phyloP scores from a whole-genome alignment of 2,797 vertebrate genomes.

The Karalla daura region DNA sequence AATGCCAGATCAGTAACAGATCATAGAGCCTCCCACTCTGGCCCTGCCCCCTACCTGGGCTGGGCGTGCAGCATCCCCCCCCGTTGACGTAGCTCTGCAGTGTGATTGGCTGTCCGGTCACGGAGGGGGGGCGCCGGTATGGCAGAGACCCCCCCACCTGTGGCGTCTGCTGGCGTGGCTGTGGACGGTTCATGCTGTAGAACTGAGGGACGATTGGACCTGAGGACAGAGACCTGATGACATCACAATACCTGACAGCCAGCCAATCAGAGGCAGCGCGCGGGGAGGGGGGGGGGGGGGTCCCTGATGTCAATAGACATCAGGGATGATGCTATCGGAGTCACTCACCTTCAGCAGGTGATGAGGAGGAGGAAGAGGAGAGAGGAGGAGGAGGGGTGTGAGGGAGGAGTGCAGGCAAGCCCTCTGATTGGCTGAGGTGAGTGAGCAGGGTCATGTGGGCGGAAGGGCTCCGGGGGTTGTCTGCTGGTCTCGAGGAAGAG shows the following conservation, averaged over 20 bases:
- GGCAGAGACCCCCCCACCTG: slow-evolving; percentile 95
- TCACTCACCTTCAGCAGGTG: slow-evolving; percentile 92
- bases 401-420: slow-evolving; percentile 86
- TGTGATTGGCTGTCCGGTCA: slow-evolving; percentile 87
- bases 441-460: slow-evolving; percentile 42
- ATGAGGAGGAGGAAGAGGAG: slow-evolving; percentile 76
- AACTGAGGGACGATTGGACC: slow-evolving; percentile 92
- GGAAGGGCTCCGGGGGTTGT: slow-evolving; percentile 29
- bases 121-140: slow-evolving; percentile 92
- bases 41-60: slow-evolving; percentile 66
- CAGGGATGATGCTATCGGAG: too few relatives aligned
- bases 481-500: slow-evolving; percentile 55
- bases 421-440: slow-evolving; percentile 71
- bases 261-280: too few relatives aligned
- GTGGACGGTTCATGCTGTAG: slow-evolving; percentile 97
- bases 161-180: slow-evolving; percentile 87
- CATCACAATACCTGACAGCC: neutral
- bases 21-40: too few relatives aligned
- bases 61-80: slow-evolving; percentile 69
- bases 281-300: too few relatives aligned
- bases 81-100: slow-evolving; percentile 87
- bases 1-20: too few relatives aligned
- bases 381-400: slow-evolving; percentile 71
- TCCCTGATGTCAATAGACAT: too few relatives aligned
- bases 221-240: slow-evolving; percentile 1